Evolutionary conservation across 2,888 invertebrate species (phyloP), one percentile per base, ranked within the genome.

Genomic region (Oxycera nigricornis): DNA sequence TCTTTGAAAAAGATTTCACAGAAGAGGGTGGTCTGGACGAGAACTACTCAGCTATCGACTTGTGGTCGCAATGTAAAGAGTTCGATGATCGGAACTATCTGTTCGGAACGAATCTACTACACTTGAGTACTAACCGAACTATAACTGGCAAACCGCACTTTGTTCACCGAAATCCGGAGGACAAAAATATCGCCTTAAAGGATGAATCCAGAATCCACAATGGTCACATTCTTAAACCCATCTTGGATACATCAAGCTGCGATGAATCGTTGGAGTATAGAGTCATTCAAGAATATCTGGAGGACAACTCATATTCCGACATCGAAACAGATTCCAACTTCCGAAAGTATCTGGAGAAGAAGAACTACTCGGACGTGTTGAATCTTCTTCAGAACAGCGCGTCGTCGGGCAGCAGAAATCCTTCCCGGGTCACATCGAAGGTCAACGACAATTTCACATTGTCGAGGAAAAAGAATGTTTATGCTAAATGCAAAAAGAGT

Each of bases 241-340:
- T 83, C 0, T 81, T 82, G n/a, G 83, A 84, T 31, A 78, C 82
- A 0, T 82, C 83, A 0, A 83, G 82, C 74, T 83, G 82, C 72
- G 82, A 84, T 78, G 84, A 84, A 75, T 83, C 83, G 0, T 62
- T 83, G n/a, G 85, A 85, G 74, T 83, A 82, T 78, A 81, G 82
- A 17, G 77, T 85, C 70, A 80, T 85, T 24, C 83, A 84, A 75
- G 83, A 85, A 72, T 85, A 85, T 73, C 79, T 85, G 35, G 84
- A 85, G 74, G 82, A 82, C n/a, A 84, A 84, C 78, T 83, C 83
- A 0, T 85, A 84, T 74, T 83, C 85, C 1, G 85, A 85, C 41
- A 85, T 85, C 61, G 83, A 83, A 62, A 84, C 84, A 75, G 85
- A 85, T 76, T 79, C 77, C 0, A 82, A 84, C 55, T 85, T 85